Base-by-base conservation (phyloP, 1,140 invertebrate genomes). In the Bombyx mori region DNA sequence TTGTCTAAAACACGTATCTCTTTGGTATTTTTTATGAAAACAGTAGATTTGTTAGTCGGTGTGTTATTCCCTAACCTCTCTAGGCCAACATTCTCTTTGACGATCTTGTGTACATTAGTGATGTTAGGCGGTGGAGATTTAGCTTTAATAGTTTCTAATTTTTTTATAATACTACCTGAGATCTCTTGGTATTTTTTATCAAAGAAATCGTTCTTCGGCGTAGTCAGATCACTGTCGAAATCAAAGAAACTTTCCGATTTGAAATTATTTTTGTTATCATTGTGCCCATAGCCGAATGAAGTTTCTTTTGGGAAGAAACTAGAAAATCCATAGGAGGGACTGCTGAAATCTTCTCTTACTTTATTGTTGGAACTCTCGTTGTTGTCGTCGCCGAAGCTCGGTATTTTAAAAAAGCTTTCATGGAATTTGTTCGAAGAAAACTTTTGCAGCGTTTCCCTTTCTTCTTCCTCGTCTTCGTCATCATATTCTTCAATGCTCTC, bases 1-100 rank as follows among this genome's bases (percentile, higher is more conserved):
- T 83, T 85, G 66, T 87, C 84, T 57, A 76, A 58, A 51, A 76
- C 65, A 56, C 78, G 76, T 58, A 82, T 78, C 70, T 87, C 80
- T 82, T 85, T 87, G 69, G 82, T 85, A 73, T 87, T 87, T 60
- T 84, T 83, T 56, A 85, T 79, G 61, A 80, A 73, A 51, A 87
- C 71, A 59, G 73, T 74, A 18, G 82, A 86, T 69, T 79, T 79
- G 63, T 86, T 86, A 62, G 58, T 73, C 42, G 83, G 83, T 45
- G 67, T 69, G 52, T 69, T 75, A 57, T 78, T 82, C 60, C 63
- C 72, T 54, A 76, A 51, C 60, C 62, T 79, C 61, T 77, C 73
- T 59, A 75, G 66, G 42, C 66, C 73, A 53, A 74, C 53, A 66
- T 80, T 84, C 65, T 82, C 68, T 56, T 71, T 74, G 8, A 76